A percentile compares a stretch with the other conserved stretches of the same genome.
Conservation (phyloP, 2,113 vertebrate species). For the Lepus americanus region DNA sequence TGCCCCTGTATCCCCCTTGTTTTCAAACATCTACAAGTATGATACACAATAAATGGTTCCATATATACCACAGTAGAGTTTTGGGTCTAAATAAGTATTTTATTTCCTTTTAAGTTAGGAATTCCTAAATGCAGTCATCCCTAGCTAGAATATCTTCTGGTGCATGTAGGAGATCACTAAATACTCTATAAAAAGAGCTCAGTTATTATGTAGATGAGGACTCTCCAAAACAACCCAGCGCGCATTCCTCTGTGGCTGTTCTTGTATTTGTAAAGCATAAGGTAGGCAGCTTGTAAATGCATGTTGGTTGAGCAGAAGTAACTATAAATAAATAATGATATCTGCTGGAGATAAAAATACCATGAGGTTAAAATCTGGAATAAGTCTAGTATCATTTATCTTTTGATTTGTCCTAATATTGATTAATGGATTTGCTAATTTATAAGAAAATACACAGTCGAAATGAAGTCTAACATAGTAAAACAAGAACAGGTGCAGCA, state of each 20-base stretch:
- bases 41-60: background rate
- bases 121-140: background rate
- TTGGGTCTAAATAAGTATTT: background rate
- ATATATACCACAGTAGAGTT: background rate
- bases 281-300: background rate
- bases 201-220: background rate
- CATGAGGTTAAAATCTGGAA: background rate
- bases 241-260: background rate
- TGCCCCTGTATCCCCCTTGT: background rate
- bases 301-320: background rate
- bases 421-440: slow-evolving; percentile 49
- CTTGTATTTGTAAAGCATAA: background rate
- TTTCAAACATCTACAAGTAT: slow-evolving; percentile 3
- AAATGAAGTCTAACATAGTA: slow-evolving; percentile 16
- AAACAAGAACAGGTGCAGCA: background rate
- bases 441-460: background rate
- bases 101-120: background rate
- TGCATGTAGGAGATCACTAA: background rate
- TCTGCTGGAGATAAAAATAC: background rate
- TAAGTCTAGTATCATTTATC: background rate
- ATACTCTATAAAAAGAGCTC: background rate
- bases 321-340: background rate
- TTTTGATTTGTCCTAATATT: slow-evolving; percentile 20
- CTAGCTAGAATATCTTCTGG: background rate
- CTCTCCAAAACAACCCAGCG: background rate